Conservation (phyloP, 1,140 invertebrate genomes). For the Mercenaria mercenaria region DNA sequence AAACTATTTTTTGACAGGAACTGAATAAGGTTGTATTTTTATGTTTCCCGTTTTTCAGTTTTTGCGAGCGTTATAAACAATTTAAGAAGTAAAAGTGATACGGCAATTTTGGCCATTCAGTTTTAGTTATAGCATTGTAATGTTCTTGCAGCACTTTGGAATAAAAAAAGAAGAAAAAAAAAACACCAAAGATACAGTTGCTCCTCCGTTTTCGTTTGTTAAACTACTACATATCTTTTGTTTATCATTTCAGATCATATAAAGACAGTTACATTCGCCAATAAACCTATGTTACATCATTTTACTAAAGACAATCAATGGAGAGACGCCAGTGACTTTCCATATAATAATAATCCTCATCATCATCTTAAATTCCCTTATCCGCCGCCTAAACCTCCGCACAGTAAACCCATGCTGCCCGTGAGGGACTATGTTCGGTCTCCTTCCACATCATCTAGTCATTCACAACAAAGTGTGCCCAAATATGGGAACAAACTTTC, state of each 20-base stretch:
- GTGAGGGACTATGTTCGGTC: slow-evolving; percentile 30
- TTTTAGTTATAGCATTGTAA: too few species aligned
- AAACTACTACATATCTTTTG: too few species aligned
- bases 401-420: slow-evolving; percentile 49
- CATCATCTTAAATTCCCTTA: neutral
- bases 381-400: neutral
- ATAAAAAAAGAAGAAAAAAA: too few species aligned
- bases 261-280: slow-evolving; percentile 67
- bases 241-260: slow-evolving; percentile 63
- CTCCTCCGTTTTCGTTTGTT: too few species aligned
- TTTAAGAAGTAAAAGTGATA: too few species aligned
- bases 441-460: slow-evolving; percentile 9
- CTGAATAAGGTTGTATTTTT: neutral
- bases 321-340: slow-evolving; percentile 29
- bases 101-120: too few species aligned
- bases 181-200: too few species aligned
- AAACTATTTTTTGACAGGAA: neutral
- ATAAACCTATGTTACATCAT: slow-evolving; percentile 56
- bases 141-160: too few species aligned
- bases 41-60: neutral
- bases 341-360: neutral
- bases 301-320: slow-evolving; percentile 38
- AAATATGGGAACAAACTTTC: slow-evolving; percentile 48
- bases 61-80: too few species aligned
- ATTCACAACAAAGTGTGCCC: slow-evolving; percentile 24